Evolutionary conservation across 2,797 vertebrate species (phyloP), one percentile per base, ranked within the genome.

Genomic region (Coregonus sp.): DNA sequence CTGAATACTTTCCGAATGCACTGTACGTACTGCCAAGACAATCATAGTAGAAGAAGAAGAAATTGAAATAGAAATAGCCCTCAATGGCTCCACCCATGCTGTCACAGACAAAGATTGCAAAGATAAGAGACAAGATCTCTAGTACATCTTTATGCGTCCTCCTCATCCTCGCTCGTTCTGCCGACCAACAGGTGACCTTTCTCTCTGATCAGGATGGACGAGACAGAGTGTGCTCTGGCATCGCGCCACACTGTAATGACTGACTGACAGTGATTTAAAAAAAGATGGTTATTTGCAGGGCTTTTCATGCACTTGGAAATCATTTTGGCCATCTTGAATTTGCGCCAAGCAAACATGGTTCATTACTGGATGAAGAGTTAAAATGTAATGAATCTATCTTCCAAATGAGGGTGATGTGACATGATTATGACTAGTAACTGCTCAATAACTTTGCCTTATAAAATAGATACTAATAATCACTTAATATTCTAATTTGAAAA

Each of bases 261-360:
- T 76, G 81, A 82, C 78, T 73, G 66, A 84, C 61, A 66, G 51
- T 77, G 31, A 85, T 76, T 75, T 70, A 56, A 52, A 84, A 84
- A 85, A 77, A 37, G 2, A n/a, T n/a, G 1, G 54, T 56, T 56
- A n/a, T 56, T 2, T n/a, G 11, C 72, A 40, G 59, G 40, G 5
- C 25, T 72, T 86, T 80, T 74, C 29, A 73, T 12, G 2, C 66
- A 25, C 70, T 78, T 75, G 14, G 70, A 77, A 77, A 82, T 77
- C 7, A n/a, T 63, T 77, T 54, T 75, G 72, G 31, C 66, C 81
- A 83, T 80, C 82, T 67, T 77, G 31, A 54, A 54, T 73, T 33
- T n/a, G 18, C 54, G 37, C 51, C 78, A 15, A 83, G 75, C 2
- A 76, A 18, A 18, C 25, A 11, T 56, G 15, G 71, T 59, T 33